phyloP scores from a whole-genome alignment of 2,888 invertebrate genomes.

The Carpatolechia fugitivella region DNA sequence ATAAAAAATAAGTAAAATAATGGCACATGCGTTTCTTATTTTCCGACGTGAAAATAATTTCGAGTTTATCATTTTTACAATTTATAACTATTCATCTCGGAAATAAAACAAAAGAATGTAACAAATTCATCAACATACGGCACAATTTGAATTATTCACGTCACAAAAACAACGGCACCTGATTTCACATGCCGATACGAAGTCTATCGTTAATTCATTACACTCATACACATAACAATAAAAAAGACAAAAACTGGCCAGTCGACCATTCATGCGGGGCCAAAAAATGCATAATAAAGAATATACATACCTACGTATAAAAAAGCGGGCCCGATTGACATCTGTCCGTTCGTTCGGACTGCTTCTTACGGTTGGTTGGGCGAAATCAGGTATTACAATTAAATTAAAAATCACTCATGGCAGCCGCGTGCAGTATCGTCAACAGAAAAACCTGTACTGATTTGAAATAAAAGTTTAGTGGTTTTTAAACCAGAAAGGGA shows the following conservation, averaged over 20 bases:
- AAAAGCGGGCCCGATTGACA: slow-evolving; percentile 65
- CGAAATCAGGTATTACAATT: slow-evolving; percentile 78
- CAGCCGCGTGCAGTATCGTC: slow-evolving; percentile 58
- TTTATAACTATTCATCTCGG: no score
- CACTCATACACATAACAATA: slow-evolving; percentile 60
- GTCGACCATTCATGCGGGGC: slow-evolving; percentile 41
- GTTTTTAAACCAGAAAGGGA: no score
- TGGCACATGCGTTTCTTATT: no score
- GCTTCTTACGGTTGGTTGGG: slow-evolving; percentile 61
- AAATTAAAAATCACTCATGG: slow-evolving; percentile 76
- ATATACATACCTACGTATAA: slow-evolving; percentile 20
- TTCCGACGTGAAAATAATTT: no score
- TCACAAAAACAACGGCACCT: slow-evolving; percentile 18
- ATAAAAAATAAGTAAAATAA: no score
- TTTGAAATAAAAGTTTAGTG: no score
- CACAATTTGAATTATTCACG: no score
- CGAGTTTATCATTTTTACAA: no score
- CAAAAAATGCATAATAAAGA: slow-evolving; percentile 29
- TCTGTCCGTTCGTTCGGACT: slow-evolving; percentile 60
- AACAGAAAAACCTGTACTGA: slow-evolving; percentile 40
- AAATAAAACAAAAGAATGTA: no score
- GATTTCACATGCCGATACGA: slow-evolving; percentile 53
- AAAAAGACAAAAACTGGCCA: slow-evolving; percentile 47
- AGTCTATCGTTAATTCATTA: slow-evolving; percentile 58
- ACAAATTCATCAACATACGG: no score